Conservation (phyloP, 1,140 invertebrate species). For the Pygmarrhopalites habei region DNA sequence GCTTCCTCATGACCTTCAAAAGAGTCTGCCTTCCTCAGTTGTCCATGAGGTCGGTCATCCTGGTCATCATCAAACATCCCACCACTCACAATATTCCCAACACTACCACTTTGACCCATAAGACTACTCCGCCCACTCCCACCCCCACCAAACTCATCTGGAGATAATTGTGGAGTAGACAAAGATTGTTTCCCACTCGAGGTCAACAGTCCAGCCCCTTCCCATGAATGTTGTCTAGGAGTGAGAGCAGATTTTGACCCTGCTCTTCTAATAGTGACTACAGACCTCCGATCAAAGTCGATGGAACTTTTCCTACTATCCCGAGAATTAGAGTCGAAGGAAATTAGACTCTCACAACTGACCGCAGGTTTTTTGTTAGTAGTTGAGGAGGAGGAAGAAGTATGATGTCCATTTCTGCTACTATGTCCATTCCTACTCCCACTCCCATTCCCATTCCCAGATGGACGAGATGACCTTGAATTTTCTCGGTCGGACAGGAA, state of each 20-base stretch:
- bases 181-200: constrained; percentile 20
- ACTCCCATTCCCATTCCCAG: constrained; percentile 38
- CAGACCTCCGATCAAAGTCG: constrained; percentile 37
- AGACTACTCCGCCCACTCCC: constrained; percentile 17
- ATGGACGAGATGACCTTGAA: constrained; percentile 31
- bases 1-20: constrained; percentile 66
- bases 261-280: constrained; percentile 35
- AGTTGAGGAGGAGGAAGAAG: not conserved
- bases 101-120: not conserved
- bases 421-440: constrained; percentile 33
- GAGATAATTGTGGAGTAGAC: constrained; percentile 31
- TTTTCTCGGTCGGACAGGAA: constrained; percentile 17
- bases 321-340: constrained; percentile 19
- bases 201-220: constrained; percentile 12
- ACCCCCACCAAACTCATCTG: constrained; percentile 23
- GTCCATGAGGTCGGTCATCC: constrained; percentile 36
- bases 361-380: constrained; percentile 24
- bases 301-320: constrained; percentile 36
- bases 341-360: constrained; percentile 36
- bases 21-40: constrained; percentile 56
- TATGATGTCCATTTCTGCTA: constrained; percentile 30
- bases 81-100: not conserved
- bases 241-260: constrained; percentile 33
- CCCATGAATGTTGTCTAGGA: constrained; percentile 38
- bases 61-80: constrained; percentile 23